phyloP scores from a whole-genome alignment of 1,140 invertebrate species.

The Ganaspis sp. region DNA sequence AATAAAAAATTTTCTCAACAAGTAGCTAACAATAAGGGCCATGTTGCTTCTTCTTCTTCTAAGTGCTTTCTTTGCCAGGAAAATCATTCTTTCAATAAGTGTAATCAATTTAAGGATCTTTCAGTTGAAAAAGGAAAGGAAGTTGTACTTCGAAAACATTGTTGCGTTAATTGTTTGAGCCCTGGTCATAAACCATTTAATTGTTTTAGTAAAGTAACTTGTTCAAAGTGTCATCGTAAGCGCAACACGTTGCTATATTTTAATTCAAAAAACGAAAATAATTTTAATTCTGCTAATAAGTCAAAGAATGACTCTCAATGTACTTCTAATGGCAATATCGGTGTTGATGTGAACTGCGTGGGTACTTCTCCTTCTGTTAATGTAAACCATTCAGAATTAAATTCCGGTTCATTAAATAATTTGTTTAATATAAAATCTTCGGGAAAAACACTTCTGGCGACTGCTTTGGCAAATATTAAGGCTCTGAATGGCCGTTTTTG shows the following conservation, averaged over 20 bases:
- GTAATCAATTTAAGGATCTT: constrained; percentile 10
- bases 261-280: neutral
- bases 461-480: no score
- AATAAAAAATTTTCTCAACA: neutral
- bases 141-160: no score
- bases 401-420: neutral
- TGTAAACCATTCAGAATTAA: neutral
- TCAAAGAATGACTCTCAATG: neutral
- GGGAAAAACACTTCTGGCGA: neutral
- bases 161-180: neutral
- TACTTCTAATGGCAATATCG: neutral
- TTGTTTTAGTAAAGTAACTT: no score
- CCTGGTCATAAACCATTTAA: no score
- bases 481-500: no score
- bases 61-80: neutral
- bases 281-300: neutral
- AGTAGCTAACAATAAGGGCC: neutral
- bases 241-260: neutral
- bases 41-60: neutral
- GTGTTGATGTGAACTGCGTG: neutral
- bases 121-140: neutral
- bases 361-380: neutral
- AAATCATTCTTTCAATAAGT: constrained; percentile 29
- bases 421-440: neutral
- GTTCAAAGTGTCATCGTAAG: no score